These are phyloP conservation scores for Trachelus troglodyta DNA, from an alignment of 2,888 invertebrate genomes.

Conservation along the genomic window DNA sequence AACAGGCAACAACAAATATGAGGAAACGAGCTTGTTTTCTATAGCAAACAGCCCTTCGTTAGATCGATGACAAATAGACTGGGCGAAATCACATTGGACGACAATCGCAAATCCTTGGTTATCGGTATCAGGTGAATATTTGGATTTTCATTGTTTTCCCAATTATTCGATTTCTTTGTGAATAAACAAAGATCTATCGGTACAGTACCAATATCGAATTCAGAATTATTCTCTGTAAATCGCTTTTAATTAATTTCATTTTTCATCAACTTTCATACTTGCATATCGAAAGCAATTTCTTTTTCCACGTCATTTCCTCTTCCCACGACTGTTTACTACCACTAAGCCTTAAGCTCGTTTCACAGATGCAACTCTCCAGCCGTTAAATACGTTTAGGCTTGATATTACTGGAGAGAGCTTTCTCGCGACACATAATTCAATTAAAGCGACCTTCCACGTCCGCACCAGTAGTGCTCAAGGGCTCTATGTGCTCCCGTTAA, in stretches of 20 bases:
- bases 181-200: no score
- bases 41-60: neutral
- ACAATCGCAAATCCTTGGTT: neutral
- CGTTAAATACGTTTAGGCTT: neutral
- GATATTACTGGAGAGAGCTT: slow-evolving; percentile 18
- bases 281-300: neutral
- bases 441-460: slow-evolving; percentile 32
- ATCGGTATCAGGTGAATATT: neutral
- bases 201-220: neutral
- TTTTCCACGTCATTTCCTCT: neutral
- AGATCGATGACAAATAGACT: neutral
- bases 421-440: slow-evolving; percentile 26
- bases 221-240: neutral
- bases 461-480: slow-evolving; percentile 18
- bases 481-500: slow-evolving; percentile 20
- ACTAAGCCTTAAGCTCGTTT: neutral
- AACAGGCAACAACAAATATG: neutral
- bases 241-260: neutral
- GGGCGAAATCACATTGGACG: neutral
- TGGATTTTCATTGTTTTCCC: neutral
- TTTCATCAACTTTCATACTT: neutral
- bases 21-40: neutral
- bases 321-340: neutral
- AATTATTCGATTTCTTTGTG: no score
- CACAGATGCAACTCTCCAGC: neutral